Evolutionary conservation across 2,888 invertebrate genomes (phyloP).

Genomic region (Polyommatus iphigenia): DNA sequence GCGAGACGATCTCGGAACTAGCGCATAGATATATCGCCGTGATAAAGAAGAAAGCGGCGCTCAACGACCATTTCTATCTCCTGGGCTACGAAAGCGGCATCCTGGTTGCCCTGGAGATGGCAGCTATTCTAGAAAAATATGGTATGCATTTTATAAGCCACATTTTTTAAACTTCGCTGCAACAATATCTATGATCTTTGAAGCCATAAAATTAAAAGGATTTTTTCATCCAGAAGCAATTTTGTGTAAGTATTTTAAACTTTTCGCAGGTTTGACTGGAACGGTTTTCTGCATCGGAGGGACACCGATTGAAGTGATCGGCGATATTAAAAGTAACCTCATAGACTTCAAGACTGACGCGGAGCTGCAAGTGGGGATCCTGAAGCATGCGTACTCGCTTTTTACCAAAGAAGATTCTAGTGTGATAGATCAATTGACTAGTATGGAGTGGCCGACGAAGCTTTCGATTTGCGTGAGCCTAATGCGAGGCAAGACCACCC

Average conservation of each 20-base stretch:
- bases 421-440: constrained; percentile 43
- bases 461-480: constrained; percentile 45
- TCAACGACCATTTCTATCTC: constrained; percentile 50
- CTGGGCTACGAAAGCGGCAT: constrained; percentile 59
- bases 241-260: neutral
- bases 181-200: too few species aligned
- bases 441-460: constrained; percentile 36
- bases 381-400: constrained; percentile 46
- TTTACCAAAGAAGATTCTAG: constrained; percentile 37
- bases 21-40: constrained; percentile 49
- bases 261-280: constrained; percentile 51
- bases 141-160: constrained; percentile 45
- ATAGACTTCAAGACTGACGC: constrained; percentile 41
- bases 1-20: constrained; percentile 48
- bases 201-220: too few species aligned
- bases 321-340: constrained; percentile 43
- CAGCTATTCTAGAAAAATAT: constrained; percentile 53
- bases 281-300: constrained; percentile 58
- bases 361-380: constrained; percentile 45
- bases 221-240: too few species aligned
- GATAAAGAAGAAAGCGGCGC: constrained; percentile 45
- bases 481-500: constrained; percentile 51
- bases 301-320: constrained; percentile 48
- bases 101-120: constrained; percentile 53
- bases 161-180: too few species aligned